Percentiles rank a stretch among this genome's conserved stretches.
These are phyloP conservation scores for Dolomedes plantarius DNA, from an alignment of 2,888 invertebrate genomes.

Conservation along the genomic window DNA sequence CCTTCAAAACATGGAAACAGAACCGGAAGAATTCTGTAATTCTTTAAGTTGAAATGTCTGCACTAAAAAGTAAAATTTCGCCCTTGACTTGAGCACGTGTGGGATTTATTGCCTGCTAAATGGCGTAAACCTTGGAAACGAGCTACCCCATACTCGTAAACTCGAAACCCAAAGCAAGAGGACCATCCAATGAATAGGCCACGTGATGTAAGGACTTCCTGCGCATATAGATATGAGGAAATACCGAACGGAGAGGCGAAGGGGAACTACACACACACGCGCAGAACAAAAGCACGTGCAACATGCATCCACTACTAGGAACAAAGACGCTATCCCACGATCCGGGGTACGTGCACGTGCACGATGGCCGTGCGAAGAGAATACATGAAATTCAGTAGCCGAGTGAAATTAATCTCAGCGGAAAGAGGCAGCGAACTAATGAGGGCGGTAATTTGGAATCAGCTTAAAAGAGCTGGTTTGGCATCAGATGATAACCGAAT, in stretches of 20 bases:
- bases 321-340: neutral
- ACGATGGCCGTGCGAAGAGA: constrained; percentile 30
- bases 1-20: too few relatives aligned
- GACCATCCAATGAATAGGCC: constrained; percentile 15
- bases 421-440: neutral
- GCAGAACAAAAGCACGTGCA: constrained; percentile 26
- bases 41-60: neutral
- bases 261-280: neutral
- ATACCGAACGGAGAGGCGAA: constrained; percentile 5
- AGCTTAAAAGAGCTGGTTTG: neutral
- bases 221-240: constrained; percentile 58
- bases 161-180: neutral
- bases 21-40: too few relatives aligned
- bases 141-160: neutral
- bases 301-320: constrained; percentile 13
- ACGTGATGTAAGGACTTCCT: constrained; percentile 48
- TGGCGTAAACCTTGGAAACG: neutral
- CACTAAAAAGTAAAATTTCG: neutral
- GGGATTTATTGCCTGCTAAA: neutral
- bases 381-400: constrained; percentile 7
- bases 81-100: constrained; percentile 6
- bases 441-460: neutral
- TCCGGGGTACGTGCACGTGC: constrained; percentile 33
- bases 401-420: neutral
- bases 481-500: neutral